A percentile compares a stretch with the other conserved stretches of the same genome.
Conservation (phyloP, 2,888 invertebrate species). For the Drosophila hamatofila region DNA sequence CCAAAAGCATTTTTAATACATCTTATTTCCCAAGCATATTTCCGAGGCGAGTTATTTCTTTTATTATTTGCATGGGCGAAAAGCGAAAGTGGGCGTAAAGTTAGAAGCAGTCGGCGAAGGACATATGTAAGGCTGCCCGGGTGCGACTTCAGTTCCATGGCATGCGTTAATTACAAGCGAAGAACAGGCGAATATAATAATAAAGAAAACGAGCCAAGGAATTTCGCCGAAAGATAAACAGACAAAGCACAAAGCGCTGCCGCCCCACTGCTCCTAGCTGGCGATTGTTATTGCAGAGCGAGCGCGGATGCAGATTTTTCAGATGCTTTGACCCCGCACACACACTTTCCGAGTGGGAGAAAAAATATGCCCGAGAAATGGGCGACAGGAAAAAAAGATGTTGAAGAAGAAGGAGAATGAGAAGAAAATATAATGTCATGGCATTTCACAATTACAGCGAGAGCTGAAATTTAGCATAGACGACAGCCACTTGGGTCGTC, state of each 20-base stretch:
- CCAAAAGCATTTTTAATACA: slow-evolving; percentile 49
- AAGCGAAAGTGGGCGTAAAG: slow-evolving; percentile 37
- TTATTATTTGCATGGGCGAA: slow-evolving; percentile 50
- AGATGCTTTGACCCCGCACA: slow-evolving; percentile 42
- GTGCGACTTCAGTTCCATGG: slow-evolving; percentile 26
- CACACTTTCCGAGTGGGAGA: slow-evolving; percentile 33
- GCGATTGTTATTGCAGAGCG: slow-evolving; percentile 63
- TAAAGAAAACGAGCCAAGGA: slow-evolving; percentile 60
- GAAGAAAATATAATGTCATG: slow-evolving; percentile 71
- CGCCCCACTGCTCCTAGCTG: slow-evolving; percentile 30
- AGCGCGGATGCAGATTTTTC: slow-evolving; percentile 62
- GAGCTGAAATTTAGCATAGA: slow-evolving; percentile 63
- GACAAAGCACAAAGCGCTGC: slow-evolving; percentile 62
- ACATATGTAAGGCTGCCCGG: slow-evolving; percentile 6
- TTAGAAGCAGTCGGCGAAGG: neutral
- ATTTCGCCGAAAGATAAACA: slow-evolving; percentile 76
- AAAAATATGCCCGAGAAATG: slow-evolving; percentile 67
- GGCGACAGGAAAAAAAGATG: slow-evolving; percentile 34
- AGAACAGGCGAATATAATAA: slow-evolving; percentile 63
- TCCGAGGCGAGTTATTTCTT: slow-evolving; percentile 53
- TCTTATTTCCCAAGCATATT: slow-evolving; percentile 49
- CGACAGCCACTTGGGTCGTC: slow-evolving; percentile 50
- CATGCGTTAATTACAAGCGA: slow-evolving; percentile 73
- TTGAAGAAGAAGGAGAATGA: slow-evolving; percentile 28
- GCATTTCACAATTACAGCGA: slow-evolving; percentile 74